Base-by-base conservation (phyloP, 2,797 vertebrate genomes). In the Myotis findleyi region DNA sequence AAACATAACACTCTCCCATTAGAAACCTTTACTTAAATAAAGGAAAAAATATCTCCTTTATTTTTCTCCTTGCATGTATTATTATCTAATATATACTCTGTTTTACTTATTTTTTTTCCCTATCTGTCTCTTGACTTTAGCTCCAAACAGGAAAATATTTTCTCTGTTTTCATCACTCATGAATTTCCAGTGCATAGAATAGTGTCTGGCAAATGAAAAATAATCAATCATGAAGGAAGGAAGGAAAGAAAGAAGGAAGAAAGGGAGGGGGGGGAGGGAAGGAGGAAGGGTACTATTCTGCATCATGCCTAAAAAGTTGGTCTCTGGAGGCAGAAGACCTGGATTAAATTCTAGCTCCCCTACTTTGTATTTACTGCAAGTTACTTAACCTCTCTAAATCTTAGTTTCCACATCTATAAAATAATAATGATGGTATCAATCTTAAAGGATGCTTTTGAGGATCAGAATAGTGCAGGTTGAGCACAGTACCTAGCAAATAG, bases 381-480 rank as follows among this genome's bases (percentile, higher is more conserved):
- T 76, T 93, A 91, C 33, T 91, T 85, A 87, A 83, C 13, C 41
- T 86, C 76, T 88, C n/a, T 85, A 89, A 94, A 93, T 64, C 66
- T 94, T 87, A 80, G 55, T 68, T 94, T 89, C 68, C 41, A 93
- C 73, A 57, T 49, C 36, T 95, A 47, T 53, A 87, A 88, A 93
- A 95, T 89, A 69, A 64, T 30, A 23, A 84, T 33, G 55, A 38
- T 33, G 11, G 47, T 21, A 82, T 81, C 27, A 69, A 87, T 75
- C 77, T 77, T 89, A 44, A 1, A 83, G 21, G 7, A 68, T 5
- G 69, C 25, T 90, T 93, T 66, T 85, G 30, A 88, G 36, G 12
- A 95, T 71, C n/a, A 92, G 27, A 95, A 82, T 93, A 83, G 88
- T 9, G 1, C 16, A 89, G 30, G 21, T 38, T 47, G 30, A 80